These are phyloP conservation scores for Rynchops niger DNA, from an alignment of 2,113 vertebrate genomes.

Conservation along the genomic window DNA sequence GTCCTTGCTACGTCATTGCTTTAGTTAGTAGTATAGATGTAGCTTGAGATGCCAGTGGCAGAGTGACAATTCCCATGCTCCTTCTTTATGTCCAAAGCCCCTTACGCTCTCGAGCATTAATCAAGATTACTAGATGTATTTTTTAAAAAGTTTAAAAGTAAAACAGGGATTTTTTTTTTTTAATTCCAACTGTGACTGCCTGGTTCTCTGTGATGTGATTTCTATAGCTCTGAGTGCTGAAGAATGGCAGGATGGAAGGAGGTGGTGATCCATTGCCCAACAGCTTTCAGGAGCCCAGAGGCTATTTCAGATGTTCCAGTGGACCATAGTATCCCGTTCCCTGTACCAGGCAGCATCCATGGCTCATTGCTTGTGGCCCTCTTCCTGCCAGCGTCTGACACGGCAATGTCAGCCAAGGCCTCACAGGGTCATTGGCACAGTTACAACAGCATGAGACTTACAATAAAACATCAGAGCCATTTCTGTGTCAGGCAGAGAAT, in stretches of 20 bases:
- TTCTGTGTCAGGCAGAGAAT: not conserved
- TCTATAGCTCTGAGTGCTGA: not conserved
- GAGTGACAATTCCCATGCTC: not conserved
- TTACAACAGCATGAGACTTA: not conserved
- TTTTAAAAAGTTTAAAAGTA: not conserved
- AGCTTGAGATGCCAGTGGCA: not conserved
- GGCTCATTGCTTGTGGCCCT: not conserved
- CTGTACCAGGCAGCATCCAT: not conserved
- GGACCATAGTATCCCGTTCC: not conserved
- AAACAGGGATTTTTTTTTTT: not conserved
- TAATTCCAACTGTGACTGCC: not conserved
- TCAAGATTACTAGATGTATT: not conserved
- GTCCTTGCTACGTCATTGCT: not conserved
- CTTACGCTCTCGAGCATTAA: not conserved
- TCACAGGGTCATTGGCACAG: not conserved
- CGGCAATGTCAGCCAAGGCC: not conserved
- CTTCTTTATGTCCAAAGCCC: not conserved
- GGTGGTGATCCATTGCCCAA: not conserved
- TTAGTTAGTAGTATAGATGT: not conserved
- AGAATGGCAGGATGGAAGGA: not conserved
- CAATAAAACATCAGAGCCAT: not conserved
- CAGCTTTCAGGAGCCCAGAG: not conserved
- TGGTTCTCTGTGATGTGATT: not conserved
- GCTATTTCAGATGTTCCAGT: not conserved
- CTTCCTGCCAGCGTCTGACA: not conserved